These are phyloP conservation scores for Zootoca vivipara DNA, from an alignment of 2,113 vertebrate species.

Conservation along the genomic window DNA sequence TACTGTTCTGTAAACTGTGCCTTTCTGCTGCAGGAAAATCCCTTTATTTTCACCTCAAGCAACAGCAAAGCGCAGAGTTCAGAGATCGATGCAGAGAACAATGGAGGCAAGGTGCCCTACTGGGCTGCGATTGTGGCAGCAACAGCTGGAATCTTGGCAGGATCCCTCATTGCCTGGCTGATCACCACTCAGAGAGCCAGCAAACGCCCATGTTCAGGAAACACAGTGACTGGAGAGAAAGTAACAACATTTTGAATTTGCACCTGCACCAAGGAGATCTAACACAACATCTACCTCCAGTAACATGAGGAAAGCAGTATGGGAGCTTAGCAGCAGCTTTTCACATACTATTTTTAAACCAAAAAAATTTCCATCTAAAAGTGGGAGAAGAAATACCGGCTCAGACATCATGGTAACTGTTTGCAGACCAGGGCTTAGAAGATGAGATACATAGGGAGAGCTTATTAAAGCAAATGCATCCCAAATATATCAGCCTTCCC, in stretches of 20 bases:
- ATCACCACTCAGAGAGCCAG: constrained; percentile 60
- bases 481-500: neutral
- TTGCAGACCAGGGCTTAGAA: neutral
- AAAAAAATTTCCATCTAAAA: constrained; percentile 8
- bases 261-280: neutral
- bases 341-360: constrained; percentile 1
- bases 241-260: constrained; percentile 25
- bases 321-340: constrained; percentile 10
- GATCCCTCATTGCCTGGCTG: constrained; percentile 67
- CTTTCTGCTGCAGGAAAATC: constrained; percentile 78
- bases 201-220: rapidly evolving
- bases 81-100: constrained; percentile 9
- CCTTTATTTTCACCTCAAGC: constrained; percentile 82
- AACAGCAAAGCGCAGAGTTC: constrained; percentile 76
- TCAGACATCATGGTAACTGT: neutral
- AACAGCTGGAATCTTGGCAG: constrained; percentile 69
- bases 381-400: neutral
- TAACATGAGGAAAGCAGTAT: neutral
- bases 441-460: neutral
- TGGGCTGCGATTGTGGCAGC: constrained; percentile 81
- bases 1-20: constrained; percentile 30
- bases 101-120: constrained; percentile 42
- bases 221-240: neutral
- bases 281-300: neutral
- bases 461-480: neutral